Evolutionary conservation across 1,140 invertebrate species (phyloP), one percentile per base, ranked within the genome.

Genomic region (Himalopsyche phryganea): DNA sequence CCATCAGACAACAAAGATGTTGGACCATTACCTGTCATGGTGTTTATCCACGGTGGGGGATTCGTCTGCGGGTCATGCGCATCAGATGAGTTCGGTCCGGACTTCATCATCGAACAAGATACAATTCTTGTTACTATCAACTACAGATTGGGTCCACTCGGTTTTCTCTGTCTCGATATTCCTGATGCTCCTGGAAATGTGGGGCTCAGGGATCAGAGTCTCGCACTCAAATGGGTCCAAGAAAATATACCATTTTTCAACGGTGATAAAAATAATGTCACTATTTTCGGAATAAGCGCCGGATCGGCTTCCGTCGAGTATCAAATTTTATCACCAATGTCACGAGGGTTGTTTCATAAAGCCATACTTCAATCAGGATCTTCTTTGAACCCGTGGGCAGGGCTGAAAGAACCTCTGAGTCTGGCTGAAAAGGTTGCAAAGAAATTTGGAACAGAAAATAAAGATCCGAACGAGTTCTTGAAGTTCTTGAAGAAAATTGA

Each of bases 151-250:
- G 78, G 76, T 9, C 66, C 72, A 23, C 68, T 79, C 13, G 78
- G 78, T 4, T 85, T 81, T 61, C 59, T 85, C 15, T 81, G 81
- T 44, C 80, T 79, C 0, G 76, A 76, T n/a, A 75, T 76, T 53
- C 67, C 73, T 0, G 68, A 68, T 41, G 68, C 71, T 9, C 44
- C 61, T 38, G 66, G 66, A 36, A 67, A 68, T 33, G 50, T 20
- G 14, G 67, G 61, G 9, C 48, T 68, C 1, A 60, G 61, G 50
- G 67, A 68, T 58, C 61, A 65, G 28, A 44, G 18, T 11, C 50
- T 66, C 15, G 67, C 60, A 7, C 49, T 68, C 28, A 48, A 66
- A 49, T 86, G 83, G 83, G 70, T 86, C 1, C 65, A 78, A 41
- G 63, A 67, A 15, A 78, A 80, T 56, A 75, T 78, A 17, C 65